These are phyloP conservation scores for Ooceraea biroi DNA, from an alignment of 1,140 invertebrate genomes.

Conservation along the genomic window DNA sequence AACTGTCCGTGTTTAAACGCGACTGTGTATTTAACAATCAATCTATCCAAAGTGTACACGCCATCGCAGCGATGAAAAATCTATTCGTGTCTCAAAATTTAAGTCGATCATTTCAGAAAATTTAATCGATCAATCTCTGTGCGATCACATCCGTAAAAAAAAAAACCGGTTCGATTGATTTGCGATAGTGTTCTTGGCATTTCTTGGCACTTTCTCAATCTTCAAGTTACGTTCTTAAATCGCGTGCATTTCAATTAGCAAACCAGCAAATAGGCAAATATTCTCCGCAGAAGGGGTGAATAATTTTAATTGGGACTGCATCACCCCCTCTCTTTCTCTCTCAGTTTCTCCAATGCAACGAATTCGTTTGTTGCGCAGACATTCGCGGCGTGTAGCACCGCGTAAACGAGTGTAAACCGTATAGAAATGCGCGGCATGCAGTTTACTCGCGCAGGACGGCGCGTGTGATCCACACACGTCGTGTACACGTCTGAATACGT, in stretches of 20 bases:
- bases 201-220: not conserved
- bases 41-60: not conserved
- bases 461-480: conserved; percentile 21
- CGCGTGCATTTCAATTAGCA: not conserved
- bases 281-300: not conserved
- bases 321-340: not conserved
- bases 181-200: not conserved
- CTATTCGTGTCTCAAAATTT: not conserved
- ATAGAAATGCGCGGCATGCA: conserved; percentile 18
- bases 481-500: conserved; percentile 31
- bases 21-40: not conserved
- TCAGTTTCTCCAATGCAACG: not conserved
- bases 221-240: not conserved
- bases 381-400: not conserved
- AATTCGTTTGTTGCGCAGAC: not conserved
- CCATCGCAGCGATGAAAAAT: not conserved
- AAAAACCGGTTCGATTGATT: too few species aligned
- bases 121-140: not conserved
- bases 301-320: conserved; percentile 7
- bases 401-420: not conserved
- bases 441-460: conserved; percentile 7
- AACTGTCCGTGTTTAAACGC: not conserved
- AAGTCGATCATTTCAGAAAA: not conserved
- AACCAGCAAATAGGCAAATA: not conserved
- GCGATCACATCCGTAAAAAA: too few species aligned